Evolutionary conservation across 2,113 vertebrate species (phyloP).

Genomic region (Pagrus major): DNA sequence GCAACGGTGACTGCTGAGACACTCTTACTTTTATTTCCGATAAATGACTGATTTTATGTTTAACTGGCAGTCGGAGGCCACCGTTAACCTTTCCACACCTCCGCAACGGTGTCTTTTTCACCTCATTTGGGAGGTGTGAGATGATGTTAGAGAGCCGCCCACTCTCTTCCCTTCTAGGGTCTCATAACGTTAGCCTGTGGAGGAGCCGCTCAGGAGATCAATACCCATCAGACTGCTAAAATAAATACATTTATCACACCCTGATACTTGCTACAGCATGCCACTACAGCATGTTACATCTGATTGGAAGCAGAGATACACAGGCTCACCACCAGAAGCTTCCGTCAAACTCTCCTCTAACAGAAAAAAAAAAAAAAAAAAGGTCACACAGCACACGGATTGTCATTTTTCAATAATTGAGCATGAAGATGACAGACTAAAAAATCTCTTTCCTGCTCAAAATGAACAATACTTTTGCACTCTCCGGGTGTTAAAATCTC

Average conservation of each 20-base stretch:
- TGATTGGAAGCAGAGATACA: constrained; percentile 67
- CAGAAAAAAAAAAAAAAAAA: background rate
- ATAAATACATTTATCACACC: constrained; percentile 82
- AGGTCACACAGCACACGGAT: background rate
- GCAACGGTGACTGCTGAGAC: constrained; percentile 36
- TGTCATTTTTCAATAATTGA: constrained; percentile 19
- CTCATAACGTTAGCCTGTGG: constrained; percentile 69
- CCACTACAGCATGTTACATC: constrained; percentile 71
- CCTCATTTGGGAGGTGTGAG: constrained; percentile 63
- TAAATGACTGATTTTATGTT: constrained; percentile 71
- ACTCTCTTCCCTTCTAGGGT: constrained; percentile 61
- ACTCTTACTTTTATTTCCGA: constrained; percentile 68
- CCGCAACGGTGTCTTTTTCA: constrained; percentile 55
- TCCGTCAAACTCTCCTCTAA: background rate
- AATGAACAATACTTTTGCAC: constrained; percentile 40
- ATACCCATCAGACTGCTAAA: constrained; percentile 79
- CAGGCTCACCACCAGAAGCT: constrained; percentile 24
- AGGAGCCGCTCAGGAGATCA: constrained; percentile 67
- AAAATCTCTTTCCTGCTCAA: constrained; percentile 3
- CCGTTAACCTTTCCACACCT: constrained; percentile 70
- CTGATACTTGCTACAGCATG: constrained; percentile 50
- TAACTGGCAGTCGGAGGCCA: constrained; percentile 60
- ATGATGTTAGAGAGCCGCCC: constrained; percentile 54
- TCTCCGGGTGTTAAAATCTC: constrained; percentile 68
- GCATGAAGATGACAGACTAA: constrained; percentile 32